Evolutionary conservation across 1,140 invertebrate genomes (phyloP).

Genomic region (Ceratina calcarata): DNA sequence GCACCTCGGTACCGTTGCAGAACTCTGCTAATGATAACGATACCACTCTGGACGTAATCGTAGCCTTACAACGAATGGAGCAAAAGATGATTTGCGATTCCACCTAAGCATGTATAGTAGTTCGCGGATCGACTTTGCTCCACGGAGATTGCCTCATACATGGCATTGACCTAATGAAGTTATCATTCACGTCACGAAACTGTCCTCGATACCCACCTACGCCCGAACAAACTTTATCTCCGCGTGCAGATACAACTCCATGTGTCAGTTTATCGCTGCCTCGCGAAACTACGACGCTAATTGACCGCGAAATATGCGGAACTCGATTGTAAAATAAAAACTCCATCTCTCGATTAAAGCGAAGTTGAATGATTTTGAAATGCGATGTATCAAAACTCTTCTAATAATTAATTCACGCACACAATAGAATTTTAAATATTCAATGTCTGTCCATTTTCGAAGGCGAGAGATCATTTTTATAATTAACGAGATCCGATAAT

Average conservation of each 20-base stretch:
- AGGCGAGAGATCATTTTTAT: too few species aligned
- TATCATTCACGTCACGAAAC: conserved; percentile 16
- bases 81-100: conserved; percentile 8
- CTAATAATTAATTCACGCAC: not conserved
- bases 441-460: not conserved
- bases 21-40: too few species aligned
- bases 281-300: not conserved
- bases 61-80: not conserved
- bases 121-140: conserved; percentile 6
- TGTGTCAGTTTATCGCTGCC: not conserved
- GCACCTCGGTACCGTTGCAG: too few species aligned
- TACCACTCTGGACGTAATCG: not conserved
- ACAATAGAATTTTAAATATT: not conserved
- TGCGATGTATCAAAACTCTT: not conserved
- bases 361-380: not conserved
- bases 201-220: conserved; percentile 4
- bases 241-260: not conserved
- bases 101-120: not conserved
- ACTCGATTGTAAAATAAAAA: not conserved
- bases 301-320: not conserved
- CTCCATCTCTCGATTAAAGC: not conserved
- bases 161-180: conserved; percentile 29
- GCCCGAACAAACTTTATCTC: not conserved
- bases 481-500: too few species aligned
- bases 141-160: not conserved